Base-by-base conservation (phyloP, 2,797 vertebrate genomes). In the Lindbergichthys nudifrons region DNA sequence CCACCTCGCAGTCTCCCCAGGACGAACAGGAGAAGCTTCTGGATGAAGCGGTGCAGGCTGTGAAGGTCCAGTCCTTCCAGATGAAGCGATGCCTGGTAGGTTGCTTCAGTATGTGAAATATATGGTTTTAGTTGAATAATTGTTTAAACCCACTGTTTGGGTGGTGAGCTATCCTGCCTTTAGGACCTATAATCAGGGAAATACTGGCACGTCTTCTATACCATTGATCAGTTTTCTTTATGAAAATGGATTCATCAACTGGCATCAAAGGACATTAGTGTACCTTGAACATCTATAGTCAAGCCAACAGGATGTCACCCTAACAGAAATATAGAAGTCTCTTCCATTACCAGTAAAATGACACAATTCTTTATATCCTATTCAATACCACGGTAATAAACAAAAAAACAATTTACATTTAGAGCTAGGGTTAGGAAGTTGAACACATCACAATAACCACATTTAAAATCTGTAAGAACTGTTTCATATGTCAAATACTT, bases 1-100 rank as follows among this genome's bases (percentile, higher is more conserved):
- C 98, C 54, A 97, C 96, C 76, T 98, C 97, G 75, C 97, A 98
- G 56, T 99, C 97, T 59, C 97, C 98, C 53, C 97, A 98, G 92
- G 98, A 99, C 74, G 98, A 99, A 66, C 98, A 99, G 93, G 98
- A 99, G 88, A 99, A 99, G 86, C 97, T 99, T 82, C 90, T 99
- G 68, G 98, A 99, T 93, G 98, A 99, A 94, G 98, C 98, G 2
- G 95, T 99, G 79, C 98, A 99, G 92, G 97, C 97, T 50, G 98
- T 99, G 48, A 99, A 99, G 90, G 98, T 99, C 79, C 98, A 99
- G 91, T 99, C 98, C 0, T 99, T 99, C 90, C 98, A 99, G 89
- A 99, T 99, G 98, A 99, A 99, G 84, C 94, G 98, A 89, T 99
- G 98, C 77, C 91, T 99, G 97, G 98, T 99, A 94, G 94, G 95